Evolutionary conservation across 64 coral and sea anemone genomes (phyloP).

Genomic region (Actinia equina): DNA sequence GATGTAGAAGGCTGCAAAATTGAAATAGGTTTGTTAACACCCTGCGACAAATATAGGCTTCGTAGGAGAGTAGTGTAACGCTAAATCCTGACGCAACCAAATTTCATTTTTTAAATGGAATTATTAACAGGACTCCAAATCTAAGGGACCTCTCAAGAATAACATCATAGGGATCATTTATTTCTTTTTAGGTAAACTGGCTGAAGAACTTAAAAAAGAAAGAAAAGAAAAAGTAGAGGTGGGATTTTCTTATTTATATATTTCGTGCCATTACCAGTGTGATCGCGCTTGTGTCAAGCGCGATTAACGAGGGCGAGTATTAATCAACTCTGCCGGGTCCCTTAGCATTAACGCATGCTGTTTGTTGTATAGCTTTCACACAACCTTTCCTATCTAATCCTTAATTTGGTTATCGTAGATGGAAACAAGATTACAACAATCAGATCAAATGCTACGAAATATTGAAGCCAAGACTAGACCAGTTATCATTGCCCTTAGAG

Average conservation of each 20-base stretch:
- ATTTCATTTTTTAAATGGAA: too few species aligned
- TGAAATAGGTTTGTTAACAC: slow-evolving; percentile 66
- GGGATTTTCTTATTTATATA: not conserved
- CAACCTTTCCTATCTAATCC: too few species aligned
- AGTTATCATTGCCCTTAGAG: slow-evolving; percentile 71
- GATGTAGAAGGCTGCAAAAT: slow-evolving; percentile 74
- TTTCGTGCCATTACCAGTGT: too few species aligned
- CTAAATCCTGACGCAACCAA: slow-evolving; percentile 24
- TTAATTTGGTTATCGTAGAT: slow-evolving; percentile 7
- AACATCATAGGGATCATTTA: not conserved
- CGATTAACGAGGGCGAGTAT: too few species aligned
- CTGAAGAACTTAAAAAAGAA: slow-evolving; percentile 43
- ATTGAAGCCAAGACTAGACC: slow-evolving; percentile 66
- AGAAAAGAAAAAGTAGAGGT: slow-evolving; percentile 56
- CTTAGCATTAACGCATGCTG: too few species aligned
- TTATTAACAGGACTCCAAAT: too few species aligned
- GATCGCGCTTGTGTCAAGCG: too few species aligned
- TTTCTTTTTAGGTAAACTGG: slow-evolving; percentile 49
- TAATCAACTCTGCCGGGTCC: too few species aligned
- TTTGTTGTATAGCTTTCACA: too few species aligned
- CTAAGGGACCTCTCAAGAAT: too few species aligned
- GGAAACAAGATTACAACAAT: slow-evolving; percentile 26
- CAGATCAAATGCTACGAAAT: slow-evolving; percentile 51
- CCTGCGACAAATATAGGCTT: too few species aligned
- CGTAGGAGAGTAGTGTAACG: slow-evolving; percentile 56